Evolutionary conservation across 2,888 invertebrate species (phyloP).

Genomic region (Arrhopalites spinosus): DNA sequence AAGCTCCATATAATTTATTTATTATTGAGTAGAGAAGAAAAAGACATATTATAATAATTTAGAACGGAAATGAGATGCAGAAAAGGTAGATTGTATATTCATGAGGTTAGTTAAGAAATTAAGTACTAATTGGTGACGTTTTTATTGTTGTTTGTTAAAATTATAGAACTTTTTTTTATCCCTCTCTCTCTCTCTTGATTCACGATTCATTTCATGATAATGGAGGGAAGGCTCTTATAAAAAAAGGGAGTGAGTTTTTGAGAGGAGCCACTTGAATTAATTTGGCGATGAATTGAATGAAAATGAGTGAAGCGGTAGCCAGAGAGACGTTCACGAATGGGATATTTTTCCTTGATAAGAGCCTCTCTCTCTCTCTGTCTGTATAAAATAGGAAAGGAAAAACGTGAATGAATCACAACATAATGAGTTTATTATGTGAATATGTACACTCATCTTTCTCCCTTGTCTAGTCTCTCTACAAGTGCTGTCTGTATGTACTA

Average conservation of each 20-base stretch:
- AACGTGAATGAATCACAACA: not conserved
- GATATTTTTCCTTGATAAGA: slow-evolving; percentile 25
- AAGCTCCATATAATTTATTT: too few species aligned
- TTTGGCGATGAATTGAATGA: slow-evolving; percentile 33
- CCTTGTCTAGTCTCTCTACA: not conserved
- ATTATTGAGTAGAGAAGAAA: too few species aligned
- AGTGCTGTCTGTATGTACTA: not conserved
- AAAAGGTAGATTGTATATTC: not conserved
- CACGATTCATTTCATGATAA: slow-evolving; percentile 24
- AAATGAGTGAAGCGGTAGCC: slow-evolving; percentile 4
- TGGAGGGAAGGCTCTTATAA: slow-evolving; percentile 9
- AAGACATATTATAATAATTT: too few species aligned
- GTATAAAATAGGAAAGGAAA: not conserved
- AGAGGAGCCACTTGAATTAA: slow-evolving; percentile 30
- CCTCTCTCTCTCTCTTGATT: too few species aligned
- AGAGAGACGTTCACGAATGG: not conserved
- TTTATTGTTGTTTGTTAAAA: slow-evolving; percentile 24
- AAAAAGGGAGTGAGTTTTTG: slow-evolving; percentile 30
- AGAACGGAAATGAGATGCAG: too few species aligned
- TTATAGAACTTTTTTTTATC: slow-evolving; percentile 6
- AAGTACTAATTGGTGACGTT: slow-evolving; percentile 31
- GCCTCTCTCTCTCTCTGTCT: not conserved
- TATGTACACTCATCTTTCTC: not conserved
- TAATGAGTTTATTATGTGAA: not conserved
- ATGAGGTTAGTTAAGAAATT: slow-evolving; percentile 22